Evolutionary conservation across 2,113 vertebrate genomes (phyloP).

Genomic region (Aythya baeri): DNA sequence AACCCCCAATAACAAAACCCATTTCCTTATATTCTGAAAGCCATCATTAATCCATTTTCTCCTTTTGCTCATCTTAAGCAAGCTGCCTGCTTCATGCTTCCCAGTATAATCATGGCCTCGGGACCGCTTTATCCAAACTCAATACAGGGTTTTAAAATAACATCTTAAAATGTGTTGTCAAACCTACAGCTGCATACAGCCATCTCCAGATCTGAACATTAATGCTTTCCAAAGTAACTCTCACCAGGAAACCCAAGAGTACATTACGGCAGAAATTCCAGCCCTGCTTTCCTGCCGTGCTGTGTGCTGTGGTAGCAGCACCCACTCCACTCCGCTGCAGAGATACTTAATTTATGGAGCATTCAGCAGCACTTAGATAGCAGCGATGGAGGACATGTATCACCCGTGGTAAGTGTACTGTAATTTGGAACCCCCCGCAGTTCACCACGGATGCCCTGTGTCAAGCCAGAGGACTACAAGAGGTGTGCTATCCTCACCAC

Average conservation of each 20-base stretch:
- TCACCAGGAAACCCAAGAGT: not conserved
- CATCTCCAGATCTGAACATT: not conserved
- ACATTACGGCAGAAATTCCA: not conserved
- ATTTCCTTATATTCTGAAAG: not conserved
- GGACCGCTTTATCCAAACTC: constrained; percentile 27
- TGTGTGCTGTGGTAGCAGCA: not conserved
- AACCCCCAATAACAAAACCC: not conserved
- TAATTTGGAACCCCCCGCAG: not conserved
- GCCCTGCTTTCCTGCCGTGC: not conserved
- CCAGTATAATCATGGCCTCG: constrained; percentile 22
- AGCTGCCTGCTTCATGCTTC: not conserved
- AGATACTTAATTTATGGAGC: not conserved
- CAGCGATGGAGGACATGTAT: not conserved
- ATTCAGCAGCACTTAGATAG: not conserved
- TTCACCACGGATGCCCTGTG: not conserved
- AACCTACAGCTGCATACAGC: not conserved
- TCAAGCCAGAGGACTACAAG: not conserved
- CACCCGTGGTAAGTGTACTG: not conserved
- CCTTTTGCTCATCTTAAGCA: not conserved
- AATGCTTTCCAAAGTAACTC: not conserved
- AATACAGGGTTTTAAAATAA: not conserved
- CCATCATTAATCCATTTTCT: constrained; percentile 34
- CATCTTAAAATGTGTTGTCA: not conserved
- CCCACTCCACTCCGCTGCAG: not conserved
- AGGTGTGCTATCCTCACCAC: not conserved